phyloP scores from a whole-genome alignment of 2,113 vertebrate species.

The Eira barbara region DNA sequence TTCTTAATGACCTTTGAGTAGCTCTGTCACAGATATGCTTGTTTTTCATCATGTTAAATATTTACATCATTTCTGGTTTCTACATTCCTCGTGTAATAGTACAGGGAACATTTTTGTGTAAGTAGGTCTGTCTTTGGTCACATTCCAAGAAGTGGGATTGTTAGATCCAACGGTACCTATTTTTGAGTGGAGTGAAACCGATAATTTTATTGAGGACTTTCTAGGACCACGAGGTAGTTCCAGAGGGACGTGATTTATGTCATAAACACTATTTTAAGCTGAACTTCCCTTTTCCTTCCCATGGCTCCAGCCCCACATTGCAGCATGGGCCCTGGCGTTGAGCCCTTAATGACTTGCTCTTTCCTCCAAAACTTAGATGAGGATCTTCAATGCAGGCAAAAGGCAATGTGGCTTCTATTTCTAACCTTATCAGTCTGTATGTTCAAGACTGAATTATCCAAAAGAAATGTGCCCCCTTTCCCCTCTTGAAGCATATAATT shows the following conservation, averaged over 20 bases:
- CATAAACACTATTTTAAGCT: background rate
- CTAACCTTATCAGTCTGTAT: background rate
- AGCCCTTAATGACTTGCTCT: background rate
- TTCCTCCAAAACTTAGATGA: background rate
- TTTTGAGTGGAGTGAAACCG: background rate
- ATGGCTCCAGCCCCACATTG: background rate
- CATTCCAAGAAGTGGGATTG: background rate
- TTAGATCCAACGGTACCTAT: background rate
- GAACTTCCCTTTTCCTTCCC: background rate
- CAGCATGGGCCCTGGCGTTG: background rate
- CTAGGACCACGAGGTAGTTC: background rate
- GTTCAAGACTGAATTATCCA: slow-evolving; percentile 1
- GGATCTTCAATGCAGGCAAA: background rate
- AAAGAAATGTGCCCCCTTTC: background rate
- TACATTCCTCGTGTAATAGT: background rate
- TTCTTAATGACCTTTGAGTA: background rate
- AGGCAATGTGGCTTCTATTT: background rate
- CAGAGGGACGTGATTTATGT: background rate
- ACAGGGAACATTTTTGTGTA: background rate
- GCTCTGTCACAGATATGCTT: background rate
- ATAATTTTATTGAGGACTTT: background rate
- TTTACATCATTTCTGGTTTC: background rate
- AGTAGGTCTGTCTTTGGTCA: background rate
- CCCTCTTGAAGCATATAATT: background rate
- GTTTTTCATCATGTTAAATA: background rate